phyloP scores from a whole-genome alignment of 2,797 vertebrate species.

The Pseudomugil gertrudae region DNA sequence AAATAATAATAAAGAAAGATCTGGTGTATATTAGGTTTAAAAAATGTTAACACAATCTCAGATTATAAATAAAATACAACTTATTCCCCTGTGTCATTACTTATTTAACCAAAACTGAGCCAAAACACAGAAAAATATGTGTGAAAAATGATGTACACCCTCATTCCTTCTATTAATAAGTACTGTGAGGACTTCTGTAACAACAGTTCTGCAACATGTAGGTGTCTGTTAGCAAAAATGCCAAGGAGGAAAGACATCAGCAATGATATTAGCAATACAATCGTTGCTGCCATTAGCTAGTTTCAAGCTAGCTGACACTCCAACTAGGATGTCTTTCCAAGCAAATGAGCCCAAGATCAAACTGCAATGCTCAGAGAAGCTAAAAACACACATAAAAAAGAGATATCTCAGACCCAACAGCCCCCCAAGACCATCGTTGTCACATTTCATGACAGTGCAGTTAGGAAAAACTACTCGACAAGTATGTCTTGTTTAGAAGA shows the following conservation, averaged over 20 bases:
- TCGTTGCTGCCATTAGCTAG: not conserved
- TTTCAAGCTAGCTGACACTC: not conserved
- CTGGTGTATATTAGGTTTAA: not conserved
- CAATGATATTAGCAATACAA: not conserved
- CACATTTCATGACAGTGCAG: too few species aligned
- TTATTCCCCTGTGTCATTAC: not conserved
- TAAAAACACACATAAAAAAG: not conserved
- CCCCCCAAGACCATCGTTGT: not conserved
- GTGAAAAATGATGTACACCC: not conserved
- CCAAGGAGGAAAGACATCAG: not conserved
- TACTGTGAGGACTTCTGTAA: too few species aligned
- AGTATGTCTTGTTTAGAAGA: too few species aligned
- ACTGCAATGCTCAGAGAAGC: not conserved
- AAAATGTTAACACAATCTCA: not conserved
- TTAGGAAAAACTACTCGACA: too few species aligned
- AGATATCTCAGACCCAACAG: not conserved
- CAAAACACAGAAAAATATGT: too few species aligned
- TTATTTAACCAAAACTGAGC: not conserved
- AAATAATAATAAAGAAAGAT: not conserved
- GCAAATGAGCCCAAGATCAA: not conserved
- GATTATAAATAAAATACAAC: not conserved
- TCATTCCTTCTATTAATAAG: not conserved
- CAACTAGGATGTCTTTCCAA: not conserved
- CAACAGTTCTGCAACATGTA: not conserved
- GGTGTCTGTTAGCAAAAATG: not conserved